Base-by-base conservation (phyloP, 2,888 invertebrate species). In the Rhamphomyia laevipes region DNA sequence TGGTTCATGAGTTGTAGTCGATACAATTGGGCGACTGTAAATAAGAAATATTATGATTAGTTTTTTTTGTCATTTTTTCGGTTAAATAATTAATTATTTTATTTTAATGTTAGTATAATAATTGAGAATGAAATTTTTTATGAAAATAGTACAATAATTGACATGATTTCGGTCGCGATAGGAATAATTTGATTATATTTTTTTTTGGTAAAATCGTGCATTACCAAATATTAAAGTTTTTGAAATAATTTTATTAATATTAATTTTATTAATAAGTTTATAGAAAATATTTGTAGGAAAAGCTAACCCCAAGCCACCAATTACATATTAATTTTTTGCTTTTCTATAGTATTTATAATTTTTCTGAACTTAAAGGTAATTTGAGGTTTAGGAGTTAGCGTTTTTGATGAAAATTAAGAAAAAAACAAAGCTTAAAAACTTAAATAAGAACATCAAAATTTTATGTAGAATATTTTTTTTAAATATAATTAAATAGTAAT, bases 1-100 rank as follows among this genome's bases (percentile, higher is more conserved):
- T 37, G 53, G 43, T 40, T 61, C 50, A 31, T 58, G 58, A 31
- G 66, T 59, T 41, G 69, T 65, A 18, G 68, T 66, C 31, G 67
- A 63, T 49, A 65, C 64, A 51, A 70, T 69, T 55, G 69, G 68
- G 45, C 69, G 69, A 53, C 69, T 69, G 53, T 42, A 57, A 35
- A 44, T 40, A 48, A 38, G 3, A 38, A 31, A 13, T 3, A 30
- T 59, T 54, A 56, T 60, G 58, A 61, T 61, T 61, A 61, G 59
- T 61, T 59, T 55, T 60, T 60, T 57, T 53, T 54, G 55, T 59
- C 54, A 56, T 35, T 48, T 49, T 35, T 52, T 57, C 60, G 49
- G 52, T 53, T 52, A 58, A 55, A n/a, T n/a, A 52, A 13, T 42
- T 13, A 4, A 4, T 42, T 6, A 15, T 23, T 49, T 12, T 40